phyloP scores from a whole-genome alignment of 2,113 vertebrate species.

The Rhabdornis inornatus region DNA sequence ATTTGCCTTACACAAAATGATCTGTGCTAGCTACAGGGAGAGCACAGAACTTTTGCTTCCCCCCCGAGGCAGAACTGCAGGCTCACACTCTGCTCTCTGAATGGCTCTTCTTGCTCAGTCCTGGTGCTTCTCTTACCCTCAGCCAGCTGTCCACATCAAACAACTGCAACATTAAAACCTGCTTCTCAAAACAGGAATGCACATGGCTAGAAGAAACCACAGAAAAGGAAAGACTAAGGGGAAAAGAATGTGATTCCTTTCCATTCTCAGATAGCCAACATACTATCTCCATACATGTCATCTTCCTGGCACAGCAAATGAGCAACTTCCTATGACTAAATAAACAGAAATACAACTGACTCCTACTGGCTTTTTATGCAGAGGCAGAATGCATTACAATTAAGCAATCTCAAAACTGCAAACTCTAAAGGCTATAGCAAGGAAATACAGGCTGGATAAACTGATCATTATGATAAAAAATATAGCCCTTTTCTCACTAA shows the following conservation, averaged over 20 bases:
- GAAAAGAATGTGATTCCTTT: conserved; percentile 14
- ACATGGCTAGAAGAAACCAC: not conserved
- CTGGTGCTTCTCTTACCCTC: not conserved
- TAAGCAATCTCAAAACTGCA: not conserved
- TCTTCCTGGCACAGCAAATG: not conserved
- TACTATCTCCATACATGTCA: conserved; percentile 22
- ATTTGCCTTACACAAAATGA: not conserved
- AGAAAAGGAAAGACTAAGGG: conserved; percentile 14
- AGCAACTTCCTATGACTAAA: conserved; percentile 29
- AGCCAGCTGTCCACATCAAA: conserved; percentile 25
- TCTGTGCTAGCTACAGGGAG: not conserved
- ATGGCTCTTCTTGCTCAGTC: not conserved
- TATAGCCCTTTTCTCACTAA: not conserved
- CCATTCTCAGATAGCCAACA: conserved; percentile 1
- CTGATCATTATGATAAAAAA: not conserved
- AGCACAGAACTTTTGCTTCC: not conserved
- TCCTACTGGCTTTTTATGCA: not conserved
- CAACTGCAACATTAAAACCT: conserved; percentile 8
- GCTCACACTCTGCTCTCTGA: not conserved
- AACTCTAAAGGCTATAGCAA: not conserved
- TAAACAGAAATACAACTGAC: conserved; percentile 38
- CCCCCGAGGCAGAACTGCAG: not conserved
- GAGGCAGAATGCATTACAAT: not conserved
- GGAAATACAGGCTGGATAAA: not conserved
- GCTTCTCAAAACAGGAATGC: not conserved